Base-by-base conservation (phyloP, 1,140 invertebrate species). In the Lepidotrigona ventralis region DNA sequence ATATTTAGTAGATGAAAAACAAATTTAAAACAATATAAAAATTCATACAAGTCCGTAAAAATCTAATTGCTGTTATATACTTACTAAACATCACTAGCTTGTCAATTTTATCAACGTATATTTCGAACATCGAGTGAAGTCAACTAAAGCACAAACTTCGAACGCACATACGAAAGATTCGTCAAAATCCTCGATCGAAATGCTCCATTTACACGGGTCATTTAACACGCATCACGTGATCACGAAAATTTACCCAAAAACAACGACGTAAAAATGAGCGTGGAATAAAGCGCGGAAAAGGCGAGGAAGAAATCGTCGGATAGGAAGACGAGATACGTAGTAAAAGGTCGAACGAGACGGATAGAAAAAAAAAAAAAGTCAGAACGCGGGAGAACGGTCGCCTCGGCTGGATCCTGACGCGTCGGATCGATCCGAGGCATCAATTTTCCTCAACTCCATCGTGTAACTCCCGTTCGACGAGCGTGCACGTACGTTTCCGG, bases 401-500 rank as follows among this genome's bases (percentile, higher is more conserved):
- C 51, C 64, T 64, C 51, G 58, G 73, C 58, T 53, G 79, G 73
- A 85, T 79, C 71, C 68, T 80, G 79, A 85, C 87, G 39, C 39
- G 72, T 82, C 71, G 76, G 75, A 58, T 85, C 83, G 79, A 73
- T 75, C 79, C 73, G 56, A 72, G 70, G 79, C 83, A 88, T 88
- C 87, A 88, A 88, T 88, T 88, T 88, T 88, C 86, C 83, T 77
- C 60, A 76, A 68, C 79, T 85, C 71, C 72, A 46, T 81, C 86
- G 74, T 69, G 77, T 78, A 83, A 86, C 71, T n/a, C 86, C 56
- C 70, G 87, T 88, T 88, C 86, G 87, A 88, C 86, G 86, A 83
- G 54, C 83, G 85, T 81, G 58, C 85, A 74, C 63, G 71, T 64
- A 79, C 84, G 64, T 88, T 88, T 86, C 86, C 81, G 76, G 58